Evolutionary conservation across 2,888 invertebrate species (phyloP), one percentile per base, ranked within the genome.

Genomic region (Caenorhabditis imperialis): DNA sequence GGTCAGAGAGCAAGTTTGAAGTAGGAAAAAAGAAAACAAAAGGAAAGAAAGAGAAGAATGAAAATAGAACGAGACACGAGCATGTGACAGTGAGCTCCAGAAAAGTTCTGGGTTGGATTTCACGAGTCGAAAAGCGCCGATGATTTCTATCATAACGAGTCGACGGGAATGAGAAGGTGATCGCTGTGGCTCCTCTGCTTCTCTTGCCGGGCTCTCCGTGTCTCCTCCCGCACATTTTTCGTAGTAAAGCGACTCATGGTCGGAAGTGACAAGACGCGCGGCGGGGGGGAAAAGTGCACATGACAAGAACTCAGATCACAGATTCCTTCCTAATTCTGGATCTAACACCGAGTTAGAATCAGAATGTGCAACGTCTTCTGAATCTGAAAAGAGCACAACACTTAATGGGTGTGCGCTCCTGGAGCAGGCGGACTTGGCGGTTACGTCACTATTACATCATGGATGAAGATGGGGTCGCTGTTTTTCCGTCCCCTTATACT

Each of bases 391-490:
- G n/a, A n/a, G n/a, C n/a, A n/a, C n/a, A n/a, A n/a, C n/a, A n/a
- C n/a, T n/a, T n/a, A n/a, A n/a, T n/a, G n/a, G n/a, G n/a, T n/a
- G n/a, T n/a, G n/a, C 48, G 16, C 40, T 40, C 14, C 10, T 6
- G 42, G 53, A 62, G 61, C 48, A 16, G 4, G 38, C n/a, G 14
- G 4, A 27, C n/a, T 4, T 4, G 27, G 27, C 25, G 18, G 18
- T 55, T 63, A 63, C 63, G 63, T 63, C 63, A 63, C 55, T 63
- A 55, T 63, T 63, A 55, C 63, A 63, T 63, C 63, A 63, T 54
- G 54, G 54, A 38, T 30, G 20, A 51, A 40, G 54, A 48, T 35
- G 35, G 54, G 54, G 47, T n/a, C n/a, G n/a, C n/a, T n/a, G n/a
- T n/a, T n/a, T n/a, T n/a, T n/a, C n/a, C n/a, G n/a, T n/a, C n/a